Evolutionary conservation across 2,888 invertebrate genomes (phyloP).

Genomic region (Phorcus lineatus): DNA sequence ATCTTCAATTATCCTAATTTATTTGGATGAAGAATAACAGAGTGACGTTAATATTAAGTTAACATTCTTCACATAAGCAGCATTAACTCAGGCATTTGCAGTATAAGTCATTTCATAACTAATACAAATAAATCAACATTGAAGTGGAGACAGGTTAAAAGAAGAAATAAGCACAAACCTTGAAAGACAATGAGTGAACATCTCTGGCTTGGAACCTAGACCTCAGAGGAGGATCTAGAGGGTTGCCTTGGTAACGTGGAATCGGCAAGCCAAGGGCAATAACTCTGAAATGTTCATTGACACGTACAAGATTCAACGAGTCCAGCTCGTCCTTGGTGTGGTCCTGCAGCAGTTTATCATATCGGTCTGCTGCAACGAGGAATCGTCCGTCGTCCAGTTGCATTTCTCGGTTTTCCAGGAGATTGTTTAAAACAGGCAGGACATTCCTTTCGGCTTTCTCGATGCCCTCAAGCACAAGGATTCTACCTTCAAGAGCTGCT

Average conservation of each 20-base stretch:
- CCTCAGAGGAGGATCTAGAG: slow-evolving; percentile 94
- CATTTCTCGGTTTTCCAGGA: slow-evolving; percentile 98
- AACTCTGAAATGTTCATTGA: slow-evolving; percentile 90
- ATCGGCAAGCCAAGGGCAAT: slow-evolving; percentile 74
- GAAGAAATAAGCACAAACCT: slow-evolving; percentile 52
- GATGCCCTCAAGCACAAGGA: slow-evolving; percentile 94
- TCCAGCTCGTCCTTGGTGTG: slow-evolving; percentile 87
- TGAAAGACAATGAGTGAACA: slow-evolving; percentile 80
- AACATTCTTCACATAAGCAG: too few relatives aligned
- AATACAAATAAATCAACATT: too few relatives aligned
- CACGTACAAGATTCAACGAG: slow-evolving; percentile 91
- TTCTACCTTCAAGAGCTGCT: slow-evolving; percentile 91
- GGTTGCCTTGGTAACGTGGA: slow-evolving; percentile 83
- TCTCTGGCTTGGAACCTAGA: slow-evolving; percentile 96
- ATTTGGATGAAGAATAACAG: too few relatives aligned
- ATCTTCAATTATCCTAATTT: too few relatives aligned
- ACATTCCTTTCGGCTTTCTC: slow-evolving; percentile 99
- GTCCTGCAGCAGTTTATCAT: slow-evolving; percentile 91
- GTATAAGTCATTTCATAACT: too few relatives aligned
- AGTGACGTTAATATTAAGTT: too few relatives aligned
- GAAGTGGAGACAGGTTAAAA: not conserved
- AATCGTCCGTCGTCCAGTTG: slow-evolving; percentile 97
- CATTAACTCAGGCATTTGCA: too few relatives aligned
- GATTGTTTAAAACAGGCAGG: slow-evolving; percentile 94
- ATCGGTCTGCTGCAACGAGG: slow-evolving; percentile 90